Base-by-base conservation (phyloP, 2,113 vertebrate species). In the Salvelinus fontinalis region DNA sequence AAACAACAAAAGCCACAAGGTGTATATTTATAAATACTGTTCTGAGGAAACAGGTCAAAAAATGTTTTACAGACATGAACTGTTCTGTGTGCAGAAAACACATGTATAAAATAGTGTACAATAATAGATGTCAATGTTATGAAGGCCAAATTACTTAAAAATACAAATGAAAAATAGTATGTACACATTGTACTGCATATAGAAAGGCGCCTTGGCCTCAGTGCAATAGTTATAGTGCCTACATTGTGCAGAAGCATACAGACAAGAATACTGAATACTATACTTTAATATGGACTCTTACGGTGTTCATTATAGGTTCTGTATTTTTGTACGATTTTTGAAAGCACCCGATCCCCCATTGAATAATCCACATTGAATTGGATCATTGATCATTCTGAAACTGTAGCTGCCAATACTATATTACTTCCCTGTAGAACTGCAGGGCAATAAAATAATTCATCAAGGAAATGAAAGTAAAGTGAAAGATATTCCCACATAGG, bases 161-260 rank as follows among this genome's bases (percentile, higher is more conserved):
- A 82, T 66, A 59, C 24, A 80, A 76, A 81, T 70, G 80, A 83
- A 81, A 73, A 85, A 80, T 71, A 75, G 68, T 79, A 88, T 80
- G 18, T 78, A 87, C 86, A 90, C 67, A 83, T 88, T 84, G 91
- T 93, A 92, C 91, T 93, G 92, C 85, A 89, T 87, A 78, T 79
- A 83, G 29, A 75, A 8, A 62, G 79, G 84, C 86, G 86, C 54
- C 85, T 71, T 77, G 69, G 81, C 65, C 67, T 87, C 69, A 74
- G 44, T 67, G 70, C 66, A 76, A 24, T 44, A 70, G 39, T 64
- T 74, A 8, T 39, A 83, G 75, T 81, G 80, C 75, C 82, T 77
- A 39, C 3, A 39, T 59, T 68, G 18, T 9, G 29, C 68, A 48
- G n/a, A 24, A 26, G 59, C 66, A 13, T 51, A 49, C 71, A 79